A percentile compares a stretch with the other conserved stretches of the same genome.
phyloP scores from a whole-genome alignment of 1,140 invertebrate genomes.

The Geopemphigus sp. region DNA sequence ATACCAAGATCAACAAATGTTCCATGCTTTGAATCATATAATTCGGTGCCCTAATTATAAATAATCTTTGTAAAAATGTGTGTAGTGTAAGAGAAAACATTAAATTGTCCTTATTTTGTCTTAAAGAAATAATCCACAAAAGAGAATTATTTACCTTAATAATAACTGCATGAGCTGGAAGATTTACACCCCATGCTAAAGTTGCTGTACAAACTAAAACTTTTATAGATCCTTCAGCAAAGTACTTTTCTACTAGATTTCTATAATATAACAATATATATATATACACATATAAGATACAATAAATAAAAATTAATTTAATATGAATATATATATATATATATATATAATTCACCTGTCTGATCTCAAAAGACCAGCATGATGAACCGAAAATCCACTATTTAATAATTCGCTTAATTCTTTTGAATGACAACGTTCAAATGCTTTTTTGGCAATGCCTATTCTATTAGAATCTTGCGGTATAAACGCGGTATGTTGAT shows the following conservation, averaged over 20 bases:
- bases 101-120: neutral
- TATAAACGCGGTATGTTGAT: constrained; percentile 68
- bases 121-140: constrained; percentile 3
- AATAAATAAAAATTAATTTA: too few species aligned
- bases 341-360: constrained; percentile 66
- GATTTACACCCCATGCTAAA: constrained; percentile 98
- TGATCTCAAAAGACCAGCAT: constrained; percentile 88
- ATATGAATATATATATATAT: neutral
- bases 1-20: constrained; percentile 93
- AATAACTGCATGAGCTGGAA: constrained; percentile 96
- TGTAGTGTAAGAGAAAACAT: neutral
- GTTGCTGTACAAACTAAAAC: constrained; percentile 97
- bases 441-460: constrained; percentile 64
- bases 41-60: constrained; percentile 81
- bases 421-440: constrained; percentile 72
- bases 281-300: neutral
- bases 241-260: constrained; percentile 84
- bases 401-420: constrained; percentile 78
- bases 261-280: constrained; percentile 56
- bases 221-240: constrained; percentile 83
- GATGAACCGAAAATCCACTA: constrained; percentile 90
- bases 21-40: constrained; percentile 95
- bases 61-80: neutral
- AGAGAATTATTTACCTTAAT: constrained; percentile 69
- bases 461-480: constrained; percentile 64